These are phyloP conservation scores for Anthoptus insignis DNA, from an alignment of 2,888 invertebrate species.

Conservation along the genomic window DNA sequence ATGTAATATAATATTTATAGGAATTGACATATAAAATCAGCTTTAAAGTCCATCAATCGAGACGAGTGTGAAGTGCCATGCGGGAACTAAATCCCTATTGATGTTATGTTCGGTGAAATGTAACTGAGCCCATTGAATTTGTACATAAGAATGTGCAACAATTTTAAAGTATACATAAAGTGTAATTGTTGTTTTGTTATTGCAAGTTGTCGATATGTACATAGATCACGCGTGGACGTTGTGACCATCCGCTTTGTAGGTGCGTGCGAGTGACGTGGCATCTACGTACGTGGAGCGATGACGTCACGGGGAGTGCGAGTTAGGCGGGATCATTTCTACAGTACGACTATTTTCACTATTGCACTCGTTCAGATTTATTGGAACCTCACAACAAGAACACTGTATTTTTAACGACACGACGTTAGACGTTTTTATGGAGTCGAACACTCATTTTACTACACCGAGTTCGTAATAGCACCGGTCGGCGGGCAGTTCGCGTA, in stretches of 20 bases:
- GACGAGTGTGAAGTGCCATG: conserved; percentile 63
- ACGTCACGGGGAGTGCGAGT: conserved; percentile 56
- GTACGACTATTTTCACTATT: conserved; percentile 75
- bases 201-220: conserved; percentile 80
- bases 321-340: conserved; percentile 66
- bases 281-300: conserved; percentile 62
- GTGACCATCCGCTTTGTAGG: conserved; percentile 66
- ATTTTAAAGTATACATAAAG: conserved; percentile 75
- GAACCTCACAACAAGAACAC: conserved; percentile 69
- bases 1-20: conserved; percentile 63
- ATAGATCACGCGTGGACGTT: conserved; percentile 72
- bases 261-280: conserved; percentile 60
- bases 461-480: conserved; percentile 81
- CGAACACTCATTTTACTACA: conserved; percentile 79
- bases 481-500: conserved; percentile 76
- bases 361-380: conserved; percentile 79
- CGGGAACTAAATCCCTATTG: conserved; percentile 66
- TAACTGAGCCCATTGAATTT: conserved; percentile 72
- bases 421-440: conserved; percentile 76
- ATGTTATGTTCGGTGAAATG: conserved; percentile 70
- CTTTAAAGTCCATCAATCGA: conserved; percentile 32
- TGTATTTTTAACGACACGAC: conserved; percentile 77
- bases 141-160: conserved; percentile 77
- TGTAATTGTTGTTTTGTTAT: conserved; percentile 78
- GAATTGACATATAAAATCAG: conserved; percentile 64